Base-by-base conservation (phyloP, 2,797 vertebrate genomes). In the Glossophaga mutica region DNA sequence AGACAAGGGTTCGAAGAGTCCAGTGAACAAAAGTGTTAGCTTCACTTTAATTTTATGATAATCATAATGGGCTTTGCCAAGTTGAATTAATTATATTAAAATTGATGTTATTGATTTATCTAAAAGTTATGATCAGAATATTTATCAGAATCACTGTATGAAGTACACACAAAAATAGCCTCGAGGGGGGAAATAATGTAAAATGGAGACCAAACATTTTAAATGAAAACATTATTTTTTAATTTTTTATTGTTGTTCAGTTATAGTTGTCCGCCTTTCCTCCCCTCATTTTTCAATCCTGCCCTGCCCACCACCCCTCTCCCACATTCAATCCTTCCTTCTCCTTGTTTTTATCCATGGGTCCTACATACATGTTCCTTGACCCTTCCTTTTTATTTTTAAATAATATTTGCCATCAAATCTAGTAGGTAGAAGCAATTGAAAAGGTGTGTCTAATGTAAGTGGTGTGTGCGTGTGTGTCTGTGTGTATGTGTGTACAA, bases 61-160 rank as follows among this genome's bases (percentile, higher is more conserved):
- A 88, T 57, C n/a, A n/a, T 39, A 87, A 84, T 14, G 46, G 26
- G 0, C 37, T 44, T 92, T 79, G 12, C n/a, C 32, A 83, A 68
- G 16, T 22, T 77, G 6, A 92, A 92, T 59, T 82, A 59, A 74
- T 93, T 74, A 68, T 55, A 81, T 95, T 83, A 76, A 84, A 83
- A 78, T 62, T 62, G 4, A 68, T 67, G 15, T 22, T 18, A 3
- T 24, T 92, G 16, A 91, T 94, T 95, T 42, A 77, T 68, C 26
- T 92, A 29, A 91, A 83, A 71, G 39, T 92, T 79, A 34, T 21
- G 14, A 73, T 46, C 21, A 77, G 22, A 73, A 81, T 67, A 62
- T 34, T 62, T 86, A 9, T 55, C 32, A 62, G 67, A 79, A 93
- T 26, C 4, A n/a, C 6, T 37, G 0, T 18, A 19, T 70, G 11